These are phyloP conservation scores for Aulostomus chinensis DNA, from an alignment of 2,797 vertebrate genomes.

Conservation along the genomic window DNA sequence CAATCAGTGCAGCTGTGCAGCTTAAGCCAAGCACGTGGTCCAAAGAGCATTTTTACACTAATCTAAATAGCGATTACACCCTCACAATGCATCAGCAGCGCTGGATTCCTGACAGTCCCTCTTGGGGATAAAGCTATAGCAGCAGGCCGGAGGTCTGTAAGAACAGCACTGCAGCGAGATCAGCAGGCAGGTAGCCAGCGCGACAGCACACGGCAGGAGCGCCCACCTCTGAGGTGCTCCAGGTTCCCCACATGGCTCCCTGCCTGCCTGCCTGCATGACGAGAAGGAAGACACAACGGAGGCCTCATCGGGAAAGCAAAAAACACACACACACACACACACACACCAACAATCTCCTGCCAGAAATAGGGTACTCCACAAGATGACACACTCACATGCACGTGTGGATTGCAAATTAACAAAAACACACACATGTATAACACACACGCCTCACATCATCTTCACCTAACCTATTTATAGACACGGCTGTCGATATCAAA, in stretches of 20 bases:
- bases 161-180: slow-evolving; percentile 29
- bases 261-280: slow-evolving; percentile 28
- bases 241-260: slow-evolving; percentile 27
- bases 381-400: slow-evolving; percentile 27
- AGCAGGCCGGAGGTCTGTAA: slow-evolving; percentile 19
- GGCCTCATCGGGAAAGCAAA: slow-evolving; percentile 44
- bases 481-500: slow-evolving; percentile 71
- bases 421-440: slow-evolving; percentile 16
- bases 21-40: not conserved
- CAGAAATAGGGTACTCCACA: slow-evolving; percentile 45
- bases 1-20: slow-evolving; percentile 7
- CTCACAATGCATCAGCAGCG: not conserved
- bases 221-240: slow-evolving; percentile 6
- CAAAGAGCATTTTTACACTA: slow-evolving; percentile 13
- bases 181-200: slow-evolving; percentile 38
- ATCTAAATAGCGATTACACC: slow-evolving; percentile 16
- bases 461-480: slow-evolving; percentile 73
- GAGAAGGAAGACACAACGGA: slow-evolving; percentile 33
- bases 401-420: slow-evolving; percentile 33
- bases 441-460: slow-evolving; percentile 14
- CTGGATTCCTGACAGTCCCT: slow-evolving; percentile 6
- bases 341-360: slow-evolving; percentile 27
- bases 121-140: slow-evolving; percentile 1
- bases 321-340: slow-evolving; percentile 36
- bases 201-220: slow-evolving; percentile 36